Base-by-base conservation (phyloP, 2,797 vertebrate genomes). In the Acanthopagrus latus region DNA sequence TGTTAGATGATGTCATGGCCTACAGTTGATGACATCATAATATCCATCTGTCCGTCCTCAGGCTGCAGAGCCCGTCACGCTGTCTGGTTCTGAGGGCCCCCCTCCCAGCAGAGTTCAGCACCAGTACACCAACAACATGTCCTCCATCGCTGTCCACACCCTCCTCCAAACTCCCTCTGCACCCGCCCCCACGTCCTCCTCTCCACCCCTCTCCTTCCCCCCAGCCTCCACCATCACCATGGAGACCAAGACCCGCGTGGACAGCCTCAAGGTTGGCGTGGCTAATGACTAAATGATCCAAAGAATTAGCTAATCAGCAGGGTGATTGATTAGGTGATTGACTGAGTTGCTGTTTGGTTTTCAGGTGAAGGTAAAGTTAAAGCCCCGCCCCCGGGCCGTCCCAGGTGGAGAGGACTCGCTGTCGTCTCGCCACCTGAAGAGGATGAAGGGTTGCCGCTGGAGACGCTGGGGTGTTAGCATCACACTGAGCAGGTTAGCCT, bases 61-160 rank as follows among this genome's bases (percentile, higher is more conserved):
- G 97, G 87, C 93, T 16, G 84, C 76, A 0, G 78, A 90, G 29
- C 82, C 92, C 1, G 25, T 86, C 13, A 41, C 93, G 80, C 88
- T 92, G 0, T 92, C 91, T 0, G 71, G 89, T 48, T 93, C 93
- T 0, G 95, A 95, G 59, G 76, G 52, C 9, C 82, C 91, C 4
- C 21, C 93, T 55, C 69, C 78, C 75, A 46, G 51, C 13, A 96
- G 91, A 85, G 91, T 89, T 0, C 95, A 93, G 73, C 98, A 99
- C 84, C 96, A 96, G 64, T 99, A 99, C 92, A 95, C 89, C 91
- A 97, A 95, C 95, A 98, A 99, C 91, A 96, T 97, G 92, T 99
- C 97, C 23, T 89, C 96, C 20, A 89, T 99, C 60, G 95, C 97
- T 0, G 97, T 99, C 38, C 98, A 96, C 88, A 95, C 97, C 58